Evolutionary conservation across 2,797 vertebrate species (phyloP).

Genomic region (Manis pentadactyla): DNA sequence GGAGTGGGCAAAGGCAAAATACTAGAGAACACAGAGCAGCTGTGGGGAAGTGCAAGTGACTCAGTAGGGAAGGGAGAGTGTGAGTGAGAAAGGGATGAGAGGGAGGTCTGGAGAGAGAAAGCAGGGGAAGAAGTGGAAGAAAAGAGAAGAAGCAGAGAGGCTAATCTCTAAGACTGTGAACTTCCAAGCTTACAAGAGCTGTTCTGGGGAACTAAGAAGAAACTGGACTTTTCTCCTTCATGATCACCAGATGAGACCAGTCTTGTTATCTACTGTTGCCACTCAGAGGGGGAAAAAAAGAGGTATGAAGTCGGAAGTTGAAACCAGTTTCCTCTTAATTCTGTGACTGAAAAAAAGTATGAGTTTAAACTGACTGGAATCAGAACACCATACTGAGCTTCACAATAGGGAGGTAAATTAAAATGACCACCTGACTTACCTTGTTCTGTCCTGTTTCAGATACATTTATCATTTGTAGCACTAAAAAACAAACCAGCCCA

Average conservation of each 20-base stretch:
- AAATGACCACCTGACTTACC: background rate
- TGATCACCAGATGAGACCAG: background rate
- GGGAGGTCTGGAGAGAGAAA: background rate
- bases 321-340: slow-evolving; percentile 32
- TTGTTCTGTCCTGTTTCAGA: background rate
- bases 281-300: background rate
- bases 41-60: background rate
- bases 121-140: background rate
- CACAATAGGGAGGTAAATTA: background rate
- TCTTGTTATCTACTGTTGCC: background rate
- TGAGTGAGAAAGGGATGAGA: background rate
- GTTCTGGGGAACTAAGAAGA: background rate
- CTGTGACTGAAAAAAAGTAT: background rate
- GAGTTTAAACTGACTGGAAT: slow-evolving; percentile 27
- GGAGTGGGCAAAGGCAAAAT: background rate
- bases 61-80: background rate
- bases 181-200: background rate
- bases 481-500: background rate
- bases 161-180: background rate
- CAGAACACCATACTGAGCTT: background rate
- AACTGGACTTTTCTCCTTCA: background rate
- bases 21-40: background rate
- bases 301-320: background rate
- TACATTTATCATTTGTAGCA: background rate
- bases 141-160: background rate